Evolutionary conservation across 2,113 vertebrate species (phyloP), one percentile per base, ranked within the genome.

Genomic region (Erythrolamprus reginae): DNA sequence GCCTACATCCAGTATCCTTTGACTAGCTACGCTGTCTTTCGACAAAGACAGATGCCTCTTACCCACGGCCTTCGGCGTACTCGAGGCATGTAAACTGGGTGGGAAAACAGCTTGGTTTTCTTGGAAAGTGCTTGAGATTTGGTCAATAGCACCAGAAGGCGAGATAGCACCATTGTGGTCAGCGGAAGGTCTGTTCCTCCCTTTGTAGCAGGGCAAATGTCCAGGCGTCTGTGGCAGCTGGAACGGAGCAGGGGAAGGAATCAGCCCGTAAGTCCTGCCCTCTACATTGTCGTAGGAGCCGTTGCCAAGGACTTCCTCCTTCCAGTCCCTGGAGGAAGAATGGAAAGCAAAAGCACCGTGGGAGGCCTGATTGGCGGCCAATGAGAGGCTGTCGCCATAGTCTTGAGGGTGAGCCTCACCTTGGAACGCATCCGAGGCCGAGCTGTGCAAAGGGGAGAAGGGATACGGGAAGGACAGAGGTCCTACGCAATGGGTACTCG

Each of bases 281-380:
- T 98, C 97, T 3, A 97, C 92, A 77, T 87, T 96, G 92, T 90
- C 96, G 13, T 97, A 98, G 92, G 97, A 95, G 61, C 82, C 91
- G 0, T 96, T 61, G 47, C 94, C 96, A 87, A 97, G 94, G 0
- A 91, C 83, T 82, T 96, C 96, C 83, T 96, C 97, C 0, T 97
- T 97, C 93, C 98, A 98, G 3, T 97, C 97, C 50, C 95, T 95
- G 65, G 97, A 93, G 21, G 98, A 94, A 0, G 97, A 93, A 90
- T 96, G 97, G 95, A 98, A 99, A 89, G 97, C 42, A 48, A 98
- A 98, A 51, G 97, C 87, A 89, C 94, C 95, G 1, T 98, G 98
- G 86, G 94, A 90, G 93, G 97, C 96, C 89, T 97, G 97, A 94
- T 96, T 90, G 15, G 96, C 10, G 89, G 96, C 51, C 0, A 98